Percentiles rank a stretch among this genome's conserved stretches.
phyloP scores from a whole-genome alignment of 2,113 vertebrate species.

The Pelusios castaneus region DNA sequence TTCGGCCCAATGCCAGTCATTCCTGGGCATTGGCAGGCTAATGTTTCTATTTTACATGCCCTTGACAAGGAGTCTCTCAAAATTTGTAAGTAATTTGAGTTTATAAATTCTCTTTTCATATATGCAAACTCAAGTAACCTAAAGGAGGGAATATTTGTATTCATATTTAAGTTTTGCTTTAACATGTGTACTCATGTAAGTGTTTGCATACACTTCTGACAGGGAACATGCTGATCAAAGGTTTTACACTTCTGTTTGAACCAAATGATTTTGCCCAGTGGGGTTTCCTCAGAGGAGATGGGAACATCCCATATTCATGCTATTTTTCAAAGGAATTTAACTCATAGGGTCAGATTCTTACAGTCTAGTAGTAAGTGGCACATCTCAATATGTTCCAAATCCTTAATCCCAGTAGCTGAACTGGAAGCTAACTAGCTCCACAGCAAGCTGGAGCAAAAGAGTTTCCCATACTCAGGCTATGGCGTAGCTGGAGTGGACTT shows the following conservation, averaged over 20 bases:
- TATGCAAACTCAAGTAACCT: slow-evolving; percentile 36
- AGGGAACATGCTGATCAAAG: background rate
- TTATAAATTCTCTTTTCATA: slow-evolving; percentile 55
- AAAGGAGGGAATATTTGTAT: background rate
- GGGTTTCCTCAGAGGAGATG: background rate
- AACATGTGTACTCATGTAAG: background rate
- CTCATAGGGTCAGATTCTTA: background rate
- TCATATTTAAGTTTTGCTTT: background rate
- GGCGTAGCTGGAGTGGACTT: background rate
- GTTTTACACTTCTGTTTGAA: slow-evolving; percentile 26
- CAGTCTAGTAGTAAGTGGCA: background rate
- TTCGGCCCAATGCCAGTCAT: slow-evolving; percentile 75
- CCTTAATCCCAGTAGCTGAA: background rate
- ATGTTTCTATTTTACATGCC: slow-evolving; percentile 62
- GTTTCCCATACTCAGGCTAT: background rate
- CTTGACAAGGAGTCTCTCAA: slow-evolving; percentile 64
- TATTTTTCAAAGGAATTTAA: slow-evolving; percentile 10
- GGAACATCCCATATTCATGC: background rate
- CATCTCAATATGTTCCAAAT: background rate
- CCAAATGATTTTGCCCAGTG: background rate
- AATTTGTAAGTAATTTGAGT: slow-evolving; percentile 54
- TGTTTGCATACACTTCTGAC: background rate
- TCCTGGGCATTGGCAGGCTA: slow-evolving; percentile 43
- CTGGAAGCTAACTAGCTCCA: background rate
- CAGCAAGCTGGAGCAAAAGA: background rate